These are phyloP conservation scores for Dicyrtoma fusca DNA, from an alignment of 2,888 invertebrate genomes.

Conservation along the genomic window DNA sequence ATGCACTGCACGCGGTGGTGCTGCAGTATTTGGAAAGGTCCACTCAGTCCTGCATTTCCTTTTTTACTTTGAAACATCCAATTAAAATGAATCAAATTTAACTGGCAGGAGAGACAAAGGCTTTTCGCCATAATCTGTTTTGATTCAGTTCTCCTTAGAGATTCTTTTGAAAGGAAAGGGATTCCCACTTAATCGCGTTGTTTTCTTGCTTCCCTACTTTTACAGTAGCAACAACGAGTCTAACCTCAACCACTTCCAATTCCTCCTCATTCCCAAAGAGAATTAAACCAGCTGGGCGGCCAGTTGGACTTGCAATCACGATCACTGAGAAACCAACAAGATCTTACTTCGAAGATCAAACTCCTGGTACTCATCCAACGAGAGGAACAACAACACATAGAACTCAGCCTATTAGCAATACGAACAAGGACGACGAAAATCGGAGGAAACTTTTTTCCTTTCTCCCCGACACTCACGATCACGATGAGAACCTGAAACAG, in stretches of 20 bases:
- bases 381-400: not conserved
- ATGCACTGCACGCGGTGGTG: no score
- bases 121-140: slow-evolving; percentile 5
- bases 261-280: no score
- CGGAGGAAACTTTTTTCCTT: slow-evolving; percentile 19
- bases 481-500: slow-evolving; percentile 9
- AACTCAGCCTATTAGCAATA: not conserved
- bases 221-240: not conserved
- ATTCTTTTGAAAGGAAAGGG: no score
- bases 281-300: not conserved
- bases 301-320: not conserved
- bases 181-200: slow-evolving; percentile 8
- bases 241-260: not conserved
- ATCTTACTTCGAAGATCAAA: slow-evolving; percentile 50
- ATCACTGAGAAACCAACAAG: slow-evolving; percentile 39
- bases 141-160: slow-evolving; percentile 12
- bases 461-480: slow-evolving; percentile 6
- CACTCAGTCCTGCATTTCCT: no score
- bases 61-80: slow-evolving; percentile 20
- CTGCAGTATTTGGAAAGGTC: no score
- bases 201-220: not conserved
- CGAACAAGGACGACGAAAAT: slow-evolving; percentile 9
- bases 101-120: slow-evolving; percentile 20
- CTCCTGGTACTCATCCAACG: not conserved
- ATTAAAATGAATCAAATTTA: slow-evolving; percentile 33